These are phyloP conservation scores for Drosophila murphyi DNA, from an alignment of 1,140 invertebrate species.

Conservation along the genomic window DNA sequence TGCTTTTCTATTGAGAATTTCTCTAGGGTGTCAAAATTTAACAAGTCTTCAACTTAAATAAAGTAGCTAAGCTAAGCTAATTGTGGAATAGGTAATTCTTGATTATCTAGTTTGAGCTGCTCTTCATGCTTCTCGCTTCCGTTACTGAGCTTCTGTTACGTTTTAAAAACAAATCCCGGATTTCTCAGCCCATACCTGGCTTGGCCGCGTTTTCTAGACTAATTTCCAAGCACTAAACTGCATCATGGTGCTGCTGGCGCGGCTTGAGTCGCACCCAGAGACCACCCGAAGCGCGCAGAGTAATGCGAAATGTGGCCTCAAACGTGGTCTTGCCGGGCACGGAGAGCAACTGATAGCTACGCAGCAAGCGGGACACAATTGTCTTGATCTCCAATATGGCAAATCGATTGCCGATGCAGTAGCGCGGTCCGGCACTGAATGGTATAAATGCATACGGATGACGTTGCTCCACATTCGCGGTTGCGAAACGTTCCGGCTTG, in stretches of 20 bases:
- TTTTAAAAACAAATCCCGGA: not conserved
- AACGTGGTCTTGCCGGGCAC: conserved; percentile 85
- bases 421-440: conserved; percentile 88
- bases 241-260: conserved; percentile 43
- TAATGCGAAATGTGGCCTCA: conserved; percentile 85
- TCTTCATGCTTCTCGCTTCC: no score
- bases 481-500: conserved; percentile 89
- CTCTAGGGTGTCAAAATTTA: no score
- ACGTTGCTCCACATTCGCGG: conserved; percentile 85
- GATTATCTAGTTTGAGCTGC: no score
- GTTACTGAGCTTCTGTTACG: not conserved
- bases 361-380: conserved; percentile 87
- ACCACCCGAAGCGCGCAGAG: conserved; percentile 86
- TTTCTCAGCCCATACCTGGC: not conserved
- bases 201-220: conserved; percentile 13
- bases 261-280: conserved; percentile 85
- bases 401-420: conserved; percentile 88
- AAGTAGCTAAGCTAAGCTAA: no score
- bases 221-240: not conserved
- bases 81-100: no score
- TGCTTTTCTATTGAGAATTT: no score
- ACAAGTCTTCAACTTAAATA: no score
- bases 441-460: conserved; percentile 89
- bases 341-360: conserved; percentile 86
- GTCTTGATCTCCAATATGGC: conserved; percentile 90